Evolutionary conservation across 2,888 invertebrate species (phyloP), one percentile per base, ranked within the genome.

Genomic region (Campoplex nolae): DNA sequence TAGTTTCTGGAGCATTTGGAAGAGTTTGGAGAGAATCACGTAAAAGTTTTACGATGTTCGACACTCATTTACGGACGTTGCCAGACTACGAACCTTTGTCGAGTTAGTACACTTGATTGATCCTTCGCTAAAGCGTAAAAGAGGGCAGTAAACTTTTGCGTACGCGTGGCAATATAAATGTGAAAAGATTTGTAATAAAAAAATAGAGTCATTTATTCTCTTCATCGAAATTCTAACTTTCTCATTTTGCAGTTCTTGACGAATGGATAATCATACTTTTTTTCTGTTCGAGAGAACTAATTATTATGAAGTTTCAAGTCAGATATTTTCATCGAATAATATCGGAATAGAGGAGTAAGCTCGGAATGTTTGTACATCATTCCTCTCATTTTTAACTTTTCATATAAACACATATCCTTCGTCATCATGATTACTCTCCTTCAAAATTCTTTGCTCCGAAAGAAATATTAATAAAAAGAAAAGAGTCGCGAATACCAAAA

Each of bases 11-110:
- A 51, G 32, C 28, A 35, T 74, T 74, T 42, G 4, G 42, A 4
- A 54, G 7, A 68, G 32, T 56, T 84, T 23, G 45, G 45, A 84
- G n/a, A 28, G 42, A 45, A 62, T 38, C 23, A 67, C 54, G 78
- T 74, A 54, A 84, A 78, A 65, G 65, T 84, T 78, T 83, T 78
- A 78, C 73, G 78, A 81, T 35, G 54, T 58, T 38, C 67, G 13
- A 51, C 54, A 48, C 23, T 73, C 48, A 77, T 77, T 83, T 77
- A 54, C 77, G 45, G 38, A 77, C 65, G 42, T 77, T 62, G 62
- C 35, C 32, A 68, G 35, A 70, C n/a, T 62, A 18, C 45, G 67
- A 84, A 78, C 56, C 78, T 73, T 54, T 54, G 48, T 23, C n/a
- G 32, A 83, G 48, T 42, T 68, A 58, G 70, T 62, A 70, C 67